Evolutionary conservation across 2,888 invertebrate species (phyloP).

Genomic region (Pheosia gnoma): DNA sequence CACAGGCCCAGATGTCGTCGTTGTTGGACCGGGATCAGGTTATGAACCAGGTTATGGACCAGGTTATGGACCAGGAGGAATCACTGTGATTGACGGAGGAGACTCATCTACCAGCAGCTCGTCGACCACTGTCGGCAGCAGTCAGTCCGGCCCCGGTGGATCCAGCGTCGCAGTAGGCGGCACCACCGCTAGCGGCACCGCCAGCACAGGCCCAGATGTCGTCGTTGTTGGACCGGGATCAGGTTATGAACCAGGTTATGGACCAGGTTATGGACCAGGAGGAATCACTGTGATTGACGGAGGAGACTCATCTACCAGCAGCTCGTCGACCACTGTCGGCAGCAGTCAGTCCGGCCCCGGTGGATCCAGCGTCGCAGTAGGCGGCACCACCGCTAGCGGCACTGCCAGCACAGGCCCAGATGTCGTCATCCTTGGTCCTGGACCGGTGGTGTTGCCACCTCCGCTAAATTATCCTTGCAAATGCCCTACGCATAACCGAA

Average conservation of each 20-base stretch:
- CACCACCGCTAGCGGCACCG: too few species aligned
- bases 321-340: neutral
- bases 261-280: neutral
- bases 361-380: neutral
- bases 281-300: neutral
- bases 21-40: too few species aligned
- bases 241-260: neutral
- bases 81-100: too few species aligned
- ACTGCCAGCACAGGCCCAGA: neutral
- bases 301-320: neutral
- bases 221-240: too few species aligned
- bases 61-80: neutral
- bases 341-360: neutral
- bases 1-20: too few species aligned
- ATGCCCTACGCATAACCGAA: neutral
- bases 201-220: too few species aligned
- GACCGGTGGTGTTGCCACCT: neutral
- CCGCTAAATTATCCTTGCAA: neutral
- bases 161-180: too few species aligned
- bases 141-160: too few species aligned
- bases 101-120: too few species aligned
- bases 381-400: neutral
- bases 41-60: neutral
- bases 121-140: too few species aligned
- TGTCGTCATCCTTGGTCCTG: neutral